phyloP scores from a whole-genome alignment of 2,797 vertebrate genomes.

The Enteromius argenteus region DNA sequence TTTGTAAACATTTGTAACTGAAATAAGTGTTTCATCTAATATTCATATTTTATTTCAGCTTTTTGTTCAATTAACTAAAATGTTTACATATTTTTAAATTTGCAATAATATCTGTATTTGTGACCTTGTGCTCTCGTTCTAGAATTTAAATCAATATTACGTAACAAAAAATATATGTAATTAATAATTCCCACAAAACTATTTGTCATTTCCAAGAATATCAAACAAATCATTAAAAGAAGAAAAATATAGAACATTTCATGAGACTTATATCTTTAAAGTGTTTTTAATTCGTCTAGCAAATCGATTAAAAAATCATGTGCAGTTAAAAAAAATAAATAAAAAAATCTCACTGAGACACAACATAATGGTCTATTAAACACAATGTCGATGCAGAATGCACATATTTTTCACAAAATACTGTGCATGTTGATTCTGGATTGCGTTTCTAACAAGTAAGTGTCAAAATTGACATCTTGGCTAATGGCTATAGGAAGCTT shows the following conservation, averaged over 20 bases:
- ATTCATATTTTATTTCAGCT: not conserved
- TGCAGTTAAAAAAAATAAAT: not conserved
- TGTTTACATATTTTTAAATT: not conserved
- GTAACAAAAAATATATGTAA: not conserved
- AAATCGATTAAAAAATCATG: not conserved
- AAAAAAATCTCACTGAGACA: not conserved
- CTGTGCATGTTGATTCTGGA: not conserved
- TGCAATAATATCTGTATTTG: not conserved
- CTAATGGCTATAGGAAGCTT: not conserved
- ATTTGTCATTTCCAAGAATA: not conserved
- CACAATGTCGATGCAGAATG: not conserved
- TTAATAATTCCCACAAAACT: not conserved
- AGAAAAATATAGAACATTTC: not conserved
- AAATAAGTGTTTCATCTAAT: not conserved
- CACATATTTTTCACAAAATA: not conserved
- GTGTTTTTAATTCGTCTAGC: not conserved
- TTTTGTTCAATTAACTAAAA: not conserved
- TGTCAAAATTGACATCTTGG: not conserved
- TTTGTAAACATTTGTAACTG: not conserved
- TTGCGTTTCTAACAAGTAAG: not conserved
- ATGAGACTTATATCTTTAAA: not conserved
- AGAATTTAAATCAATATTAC: not conserved
- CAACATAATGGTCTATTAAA: not conserved
- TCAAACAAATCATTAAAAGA: not conserved
- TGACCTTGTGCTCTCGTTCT: not conserved